A percentile compares a stretch with the other conserved stretches of the same genome.
Evolutionary conservation across 2,113 vertebrate genomes (phyloP).

Genomic region (Tenrec ecaudatus): DNA sequence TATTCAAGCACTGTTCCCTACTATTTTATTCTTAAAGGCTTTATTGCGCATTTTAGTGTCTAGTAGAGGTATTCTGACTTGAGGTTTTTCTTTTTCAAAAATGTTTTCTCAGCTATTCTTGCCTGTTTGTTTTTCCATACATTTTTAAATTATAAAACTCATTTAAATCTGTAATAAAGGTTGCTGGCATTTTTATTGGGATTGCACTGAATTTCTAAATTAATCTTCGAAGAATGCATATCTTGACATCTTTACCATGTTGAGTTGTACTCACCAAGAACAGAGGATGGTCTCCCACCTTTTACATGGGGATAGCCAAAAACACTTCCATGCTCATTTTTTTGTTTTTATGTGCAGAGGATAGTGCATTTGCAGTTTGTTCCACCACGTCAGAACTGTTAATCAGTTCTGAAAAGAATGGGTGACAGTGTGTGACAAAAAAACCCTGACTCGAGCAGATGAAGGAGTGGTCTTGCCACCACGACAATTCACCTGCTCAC

Average conservation of each 20-base stretch:
- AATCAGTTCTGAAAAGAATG: too few relatives aligned
- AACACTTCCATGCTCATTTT: too few relatives aligned
- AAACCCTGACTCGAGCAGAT: too few relatives aligned
- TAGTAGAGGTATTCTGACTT: neutral
- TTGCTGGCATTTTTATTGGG: neutral
- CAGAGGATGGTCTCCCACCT: neutral
- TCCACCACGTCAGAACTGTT: too few relatives aligned
- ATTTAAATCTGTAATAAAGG: neutral
- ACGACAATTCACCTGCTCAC: too few relatives aligned
- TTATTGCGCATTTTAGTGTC: neutral
- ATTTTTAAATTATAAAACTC: neutral
- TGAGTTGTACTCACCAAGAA: neutral
- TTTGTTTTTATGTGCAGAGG: too few relatives aligned
- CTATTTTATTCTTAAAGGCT: neutral
- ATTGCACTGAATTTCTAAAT: neutral
- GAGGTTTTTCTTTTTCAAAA: neutral
- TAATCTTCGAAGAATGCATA: neutral
- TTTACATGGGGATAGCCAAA: neutral
- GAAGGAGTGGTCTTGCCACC: too few relatives aligned
- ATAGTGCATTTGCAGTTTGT: too few relatives aligned
- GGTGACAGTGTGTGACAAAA: too few relatives aligned
- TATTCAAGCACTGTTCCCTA: neutral
- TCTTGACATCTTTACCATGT: neutral
- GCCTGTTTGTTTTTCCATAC: constrained; percentile 15
- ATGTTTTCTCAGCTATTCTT: neutral